Conservation (phyloP, 2,888 invertebrate species). For the Oasisia sp. region DNA sequence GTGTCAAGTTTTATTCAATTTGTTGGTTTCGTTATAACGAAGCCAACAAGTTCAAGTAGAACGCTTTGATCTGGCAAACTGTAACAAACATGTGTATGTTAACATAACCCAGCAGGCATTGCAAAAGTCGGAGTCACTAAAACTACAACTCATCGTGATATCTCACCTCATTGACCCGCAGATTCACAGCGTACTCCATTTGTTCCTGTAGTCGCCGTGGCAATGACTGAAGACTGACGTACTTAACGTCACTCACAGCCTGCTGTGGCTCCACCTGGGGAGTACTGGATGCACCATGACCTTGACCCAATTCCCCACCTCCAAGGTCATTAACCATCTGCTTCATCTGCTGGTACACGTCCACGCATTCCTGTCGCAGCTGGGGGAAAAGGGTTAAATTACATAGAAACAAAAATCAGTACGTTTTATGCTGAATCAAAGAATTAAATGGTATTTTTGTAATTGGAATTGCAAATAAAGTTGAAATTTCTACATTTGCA, state of each 20-base stretch:
- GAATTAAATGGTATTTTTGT: not conserved
- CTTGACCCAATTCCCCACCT: constrained; percentile 29
- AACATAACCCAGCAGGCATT: no score
- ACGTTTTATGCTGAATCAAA: not conserved
- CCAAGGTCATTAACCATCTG: constrained; percentile 61
- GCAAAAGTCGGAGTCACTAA: not conserved
- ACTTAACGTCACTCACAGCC: constrained; percentile 31
- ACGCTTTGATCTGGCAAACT: no score
- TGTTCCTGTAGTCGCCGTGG: constrained; percentile 56
- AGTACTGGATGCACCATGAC: not conserved
- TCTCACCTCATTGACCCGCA: constrained; percentile 26
- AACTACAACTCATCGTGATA: not conserved
- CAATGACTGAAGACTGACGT: constrained; percentile 42
- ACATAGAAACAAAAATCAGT: not conserved
- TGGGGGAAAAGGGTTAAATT: constrained; percentile 42
- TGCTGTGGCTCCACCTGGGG: constrained; percentile 35
- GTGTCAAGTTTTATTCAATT: no score
- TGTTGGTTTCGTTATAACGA: no score
- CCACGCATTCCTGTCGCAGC: constrained; percentile 67
- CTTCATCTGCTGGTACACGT: constrained; percentile 66
- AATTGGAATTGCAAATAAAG: not conserved
- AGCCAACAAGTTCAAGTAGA: no score
- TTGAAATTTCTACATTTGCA: not conserved
- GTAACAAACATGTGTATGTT: no score
- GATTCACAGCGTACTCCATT: constrained; percentile 48